These are phyloP conservation scores for Tiphia femorata DNA, from an alignment of 2,888 invertebrate genomes.

Conservation along the genomic window DNA sequence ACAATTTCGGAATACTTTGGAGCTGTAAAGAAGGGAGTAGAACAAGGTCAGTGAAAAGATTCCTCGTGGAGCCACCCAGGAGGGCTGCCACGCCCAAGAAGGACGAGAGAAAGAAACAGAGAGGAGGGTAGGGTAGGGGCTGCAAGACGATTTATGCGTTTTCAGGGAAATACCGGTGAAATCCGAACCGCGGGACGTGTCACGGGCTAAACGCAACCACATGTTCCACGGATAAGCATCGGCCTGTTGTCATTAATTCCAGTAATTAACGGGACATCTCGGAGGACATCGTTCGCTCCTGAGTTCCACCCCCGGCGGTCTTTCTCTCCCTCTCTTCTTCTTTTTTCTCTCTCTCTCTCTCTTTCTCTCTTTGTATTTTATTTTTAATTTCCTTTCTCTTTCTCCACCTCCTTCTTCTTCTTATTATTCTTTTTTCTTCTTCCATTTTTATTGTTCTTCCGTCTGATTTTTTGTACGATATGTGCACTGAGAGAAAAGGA, in stretches of 20 bases:
- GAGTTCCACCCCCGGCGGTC: slow-evolving; percentile 13
- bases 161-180: slow-evolving; percentile 47
- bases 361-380: no score
- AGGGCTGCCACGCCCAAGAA: slow-evolving; percentile 34
- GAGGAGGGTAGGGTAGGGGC: slow-evolving; percentile 26
- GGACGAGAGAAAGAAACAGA: slow-evolving; percentile 12
- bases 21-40: no score
- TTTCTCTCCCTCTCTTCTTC: slow-evolving; percentile 5
- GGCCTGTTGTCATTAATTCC: slow-evolving; percentile 57
- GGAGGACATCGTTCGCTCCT: neutral
- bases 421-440: no score
- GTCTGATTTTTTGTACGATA: no score
- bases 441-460: no score
- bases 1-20: no score
- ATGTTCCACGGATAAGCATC: slow-evolving; percentile 38
- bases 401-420: no score
- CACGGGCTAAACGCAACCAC: slow-evolving; percentile 38
- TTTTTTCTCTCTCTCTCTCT: no score
- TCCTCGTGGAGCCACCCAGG: slow-evolving; percentile 37
- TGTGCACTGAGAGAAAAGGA: no score
- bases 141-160: slow-evolving; percentile 45
- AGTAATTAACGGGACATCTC: slow-evolving; percentile 48
- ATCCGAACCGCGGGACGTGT: slow-evolving; percentile 31
- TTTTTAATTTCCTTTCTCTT: no score
- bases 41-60: no score